Base-by-base conservation (phyloP, 1,140 invertebrate genomes). In the Drosophila erecta region DNA sequence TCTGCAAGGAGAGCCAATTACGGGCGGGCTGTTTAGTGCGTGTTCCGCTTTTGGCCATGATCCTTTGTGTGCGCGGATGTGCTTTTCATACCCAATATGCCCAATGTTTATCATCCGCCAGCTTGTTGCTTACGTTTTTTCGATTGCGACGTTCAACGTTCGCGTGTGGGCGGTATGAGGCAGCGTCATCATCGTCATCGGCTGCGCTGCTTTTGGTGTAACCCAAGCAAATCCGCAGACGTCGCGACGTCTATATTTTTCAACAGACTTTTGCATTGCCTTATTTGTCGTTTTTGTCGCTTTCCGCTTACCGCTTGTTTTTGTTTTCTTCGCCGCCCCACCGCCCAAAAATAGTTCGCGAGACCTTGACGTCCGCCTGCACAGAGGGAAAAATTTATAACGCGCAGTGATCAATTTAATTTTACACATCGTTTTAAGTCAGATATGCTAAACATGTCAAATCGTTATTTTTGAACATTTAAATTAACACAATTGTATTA, bases 231-330 rank as follows among this genome's bases (percentile, higher is more conserved):
- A 86, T 89, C 84, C 72, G 67, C 79, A 89, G 84, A 89, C 84
- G 79, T 79, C 79, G 33, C 78, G 81, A 87, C 83, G 81, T 86
- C 71, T 76, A 49, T 64, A 81, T 83, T 81, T 67, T 81, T 73
- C 77, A 81, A 79, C 87, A 89, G 74, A 80, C 76, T 83, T 89
- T 84, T 90, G 85, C 84, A 90, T 89, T 89, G 61, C 84, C 84
- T 84, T 89, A 80, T 89, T 89, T 80, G 84, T 89, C 77, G 79
- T 80, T 89, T 78, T 85, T 80, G 66, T 80, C 67, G 67, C 59
- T 62, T 58, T 66, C 66, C 51, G 75, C 62, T 76, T 43, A 43
- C 40, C 40, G 40, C 41, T 43, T 43, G 41, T 43, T 43, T 43
- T 43, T 83, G 80, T 81, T 74, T 30, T 41, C 55, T 20, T 43